Base-by-base conservation (phyloP, 2,888 invertebrate genomes). In the Trichogramma evanescens region DNA sequence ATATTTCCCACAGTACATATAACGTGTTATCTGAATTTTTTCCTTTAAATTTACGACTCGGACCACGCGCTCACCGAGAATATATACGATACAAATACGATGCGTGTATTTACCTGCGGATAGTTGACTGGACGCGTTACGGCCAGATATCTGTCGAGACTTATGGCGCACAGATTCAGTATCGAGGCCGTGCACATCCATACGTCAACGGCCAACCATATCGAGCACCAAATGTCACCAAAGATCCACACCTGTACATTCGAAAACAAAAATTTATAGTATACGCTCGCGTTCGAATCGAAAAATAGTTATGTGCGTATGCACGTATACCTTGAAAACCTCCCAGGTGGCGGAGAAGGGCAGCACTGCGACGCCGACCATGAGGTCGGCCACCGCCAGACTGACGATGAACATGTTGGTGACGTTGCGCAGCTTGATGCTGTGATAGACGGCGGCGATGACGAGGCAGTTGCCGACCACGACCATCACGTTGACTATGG, bases 151-250 rank as follows among this genome's bases (percentile, higher is more conserved):
- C 97, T 85, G 81, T 93, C 92, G 74, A 97, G 81, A 10, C 94
- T 94, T 75, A 97, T 97, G 70, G 94, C 96, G 76, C 95, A 95
- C 58, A 97, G 84, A 80, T 97, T 97, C 69, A 97, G 83, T 72
- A 97, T 97, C 70, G 95, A 95, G 0, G 97, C 95, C 0, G 98
- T 98, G 81, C 96, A 97, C 91, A 97, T 91, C 94, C 96, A 95
- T 8, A 98, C 97, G 79, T 98, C 98, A 60, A 96, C 88, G 0
- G 97, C 96, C 65, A 98, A 82, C 97, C 97, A 98, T 67, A 95
- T 87, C 63, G 92, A 90, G 80, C 97, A 98, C 94, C 96, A 95
- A 50, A 93, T 83, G 78, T 91, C 89, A 54, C 97, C 96, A 77
- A 96, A 98, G 71, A 96, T 91, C 98, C 98, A 98, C 74, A 94